Percentiles rank a stretch among this genome's conserved stretches.
phyloP scores from a whole-genome alignment of 2,888 invertebrate genomes.

The Dendrolimus houi region DNA sequence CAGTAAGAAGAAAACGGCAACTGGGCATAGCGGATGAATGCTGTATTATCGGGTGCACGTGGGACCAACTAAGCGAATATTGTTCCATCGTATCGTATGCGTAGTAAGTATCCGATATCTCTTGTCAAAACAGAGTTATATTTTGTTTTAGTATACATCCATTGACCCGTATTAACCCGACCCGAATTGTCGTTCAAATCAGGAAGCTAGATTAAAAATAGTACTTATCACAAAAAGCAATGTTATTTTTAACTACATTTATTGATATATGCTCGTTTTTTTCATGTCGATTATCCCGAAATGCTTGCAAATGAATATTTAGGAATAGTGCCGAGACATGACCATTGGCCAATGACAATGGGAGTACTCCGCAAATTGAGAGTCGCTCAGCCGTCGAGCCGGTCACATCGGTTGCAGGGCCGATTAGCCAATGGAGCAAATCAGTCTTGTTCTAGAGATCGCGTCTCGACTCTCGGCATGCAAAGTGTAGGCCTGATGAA shows the following conservation, averaged over 20 bases:
- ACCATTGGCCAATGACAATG: no score
- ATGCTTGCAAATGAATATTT: no score
- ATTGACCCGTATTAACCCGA: neutral
- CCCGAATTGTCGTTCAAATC: neutral
- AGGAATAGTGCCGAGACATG: no score
- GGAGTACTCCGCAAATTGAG: no score
- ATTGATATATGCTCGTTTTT: no score
- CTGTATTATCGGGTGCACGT: conserved; percentile 57
- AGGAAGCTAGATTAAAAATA: neutral
- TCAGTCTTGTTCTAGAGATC: no score
- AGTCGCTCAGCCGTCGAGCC: no score
- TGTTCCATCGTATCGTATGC: conserved; percentile 49
- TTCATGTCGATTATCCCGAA: no score
- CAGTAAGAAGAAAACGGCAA: conserved; percentile 47
- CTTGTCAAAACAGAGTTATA: neutral
- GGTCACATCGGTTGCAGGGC: no score
- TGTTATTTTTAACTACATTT: neutral
- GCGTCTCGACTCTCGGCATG: no score
- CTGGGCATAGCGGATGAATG: conserved; percentile 65
- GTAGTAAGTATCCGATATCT: conserved; percentile 34
- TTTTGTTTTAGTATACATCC: neutral
- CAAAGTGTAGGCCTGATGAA: no score
- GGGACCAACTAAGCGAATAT: conserved; percentile 57
- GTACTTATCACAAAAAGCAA: neutral
- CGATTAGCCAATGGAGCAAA: no score